A percentile compares a stretch with the other conserved stretches of the same genome.
These are phyloP conservation scores for Zelleria hepariella DNA, from an alignment of 2,888 invertebrate genomes.

Conservation along the genomic window DNA sequence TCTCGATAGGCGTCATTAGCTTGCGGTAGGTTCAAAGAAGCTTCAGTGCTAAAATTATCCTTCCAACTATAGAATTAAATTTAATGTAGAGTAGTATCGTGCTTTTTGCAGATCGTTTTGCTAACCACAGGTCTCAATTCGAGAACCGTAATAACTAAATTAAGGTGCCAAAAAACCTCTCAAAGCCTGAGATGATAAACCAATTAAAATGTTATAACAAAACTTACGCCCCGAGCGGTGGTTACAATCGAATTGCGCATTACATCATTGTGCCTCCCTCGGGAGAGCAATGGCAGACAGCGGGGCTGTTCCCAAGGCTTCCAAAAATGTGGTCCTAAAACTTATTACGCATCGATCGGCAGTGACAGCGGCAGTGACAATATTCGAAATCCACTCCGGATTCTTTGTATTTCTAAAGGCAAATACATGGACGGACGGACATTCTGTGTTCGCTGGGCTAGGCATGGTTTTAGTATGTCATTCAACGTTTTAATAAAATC, in stretches of 20 bases:
- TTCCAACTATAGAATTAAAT: background rate
- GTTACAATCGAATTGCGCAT: conserved; percentile 5
- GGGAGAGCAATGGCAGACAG: background rate
- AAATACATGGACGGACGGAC: too few species aligned
- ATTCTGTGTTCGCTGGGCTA: too few species aligned
- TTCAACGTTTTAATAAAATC: too few species aligned
- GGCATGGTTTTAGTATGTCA: too few species aligned
- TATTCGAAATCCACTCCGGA: too few species aligned
- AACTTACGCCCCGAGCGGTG: background rate
- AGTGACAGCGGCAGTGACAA: too few species aligned
- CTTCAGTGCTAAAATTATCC: background rate
- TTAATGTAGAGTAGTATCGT: background rate
- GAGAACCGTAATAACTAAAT: background rate
- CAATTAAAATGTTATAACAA: conserved; percentile 7
- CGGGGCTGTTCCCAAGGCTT: background rate
- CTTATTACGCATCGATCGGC: background rate
- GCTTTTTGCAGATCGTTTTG: background rate
- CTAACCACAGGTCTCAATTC: background rate
- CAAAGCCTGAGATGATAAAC: conserved; percentile 2
- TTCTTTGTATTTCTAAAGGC: too few species aligned
- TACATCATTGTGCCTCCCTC: conserved; percentile 6
- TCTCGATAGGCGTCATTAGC: background rate
- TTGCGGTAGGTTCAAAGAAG: background rate
- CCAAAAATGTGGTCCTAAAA: background rate
- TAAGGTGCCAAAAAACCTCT: background rate